These are phyloP conservation scores for Cremastinae sp. DNA, from an alignment of 2,888 invertebrate genomes.

Conservation along the genomic window DNA sequence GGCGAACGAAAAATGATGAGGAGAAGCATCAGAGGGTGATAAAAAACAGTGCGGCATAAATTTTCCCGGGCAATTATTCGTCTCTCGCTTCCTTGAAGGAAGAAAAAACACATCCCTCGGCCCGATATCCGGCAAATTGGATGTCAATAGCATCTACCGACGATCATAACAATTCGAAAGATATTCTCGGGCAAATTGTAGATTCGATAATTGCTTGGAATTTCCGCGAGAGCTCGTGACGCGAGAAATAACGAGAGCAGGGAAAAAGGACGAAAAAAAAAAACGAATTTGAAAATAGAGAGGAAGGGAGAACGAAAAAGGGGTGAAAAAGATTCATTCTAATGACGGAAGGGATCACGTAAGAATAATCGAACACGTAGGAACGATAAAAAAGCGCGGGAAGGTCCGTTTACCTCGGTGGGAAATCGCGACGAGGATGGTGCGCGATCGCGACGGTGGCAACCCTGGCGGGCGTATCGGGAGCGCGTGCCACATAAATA, in stretches of 20 bases:
- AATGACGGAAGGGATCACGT: not conserved
- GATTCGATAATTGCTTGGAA: not conserved
- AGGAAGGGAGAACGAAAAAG: not conserved
- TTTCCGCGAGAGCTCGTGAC: not conserved
- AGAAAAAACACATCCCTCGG: not conserved
- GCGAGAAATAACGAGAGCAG: slow-evolving; percentile 1
- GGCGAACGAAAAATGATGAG: slow-evolving; percentile 24
- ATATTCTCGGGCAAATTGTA: slow-evolving; percentile 7
- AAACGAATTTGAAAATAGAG: not conserved
- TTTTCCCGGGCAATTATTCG: slow-evolving; percentile 12
- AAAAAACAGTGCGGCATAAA: slow-evolving; percentile 30
- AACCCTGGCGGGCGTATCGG: slow-evolving; percentile 1
- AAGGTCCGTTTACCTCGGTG: slow-evolving; percentile 38
- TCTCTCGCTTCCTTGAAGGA: slow-evolving; percentile 3
- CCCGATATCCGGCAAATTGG: slow-evolving; percentile 27
- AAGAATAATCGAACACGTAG: slow-evolving; percentile 29
- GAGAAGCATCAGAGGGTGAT: too few species aligned
- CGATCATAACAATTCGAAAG: slow-evolving; percentile 6
- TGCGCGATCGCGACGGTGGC: slow-evolving; percentile 5
- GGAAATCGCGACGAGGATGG: slow-evolving; percentile 21
- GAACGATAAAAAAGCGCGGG: slow-evolving; percentile 30
- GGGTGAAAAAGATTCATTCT: not conserved
- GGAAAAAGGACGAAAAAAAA: slow-evolving; percentile 8
- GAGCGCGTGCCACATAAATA: slow-evolving; percentile 63
- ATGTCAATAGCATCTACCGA: slow-evolving; percentile 27